Base-by-base conservation (phyloP, 1,140 invertebrate species). In the Heliconius himera region DNA sequence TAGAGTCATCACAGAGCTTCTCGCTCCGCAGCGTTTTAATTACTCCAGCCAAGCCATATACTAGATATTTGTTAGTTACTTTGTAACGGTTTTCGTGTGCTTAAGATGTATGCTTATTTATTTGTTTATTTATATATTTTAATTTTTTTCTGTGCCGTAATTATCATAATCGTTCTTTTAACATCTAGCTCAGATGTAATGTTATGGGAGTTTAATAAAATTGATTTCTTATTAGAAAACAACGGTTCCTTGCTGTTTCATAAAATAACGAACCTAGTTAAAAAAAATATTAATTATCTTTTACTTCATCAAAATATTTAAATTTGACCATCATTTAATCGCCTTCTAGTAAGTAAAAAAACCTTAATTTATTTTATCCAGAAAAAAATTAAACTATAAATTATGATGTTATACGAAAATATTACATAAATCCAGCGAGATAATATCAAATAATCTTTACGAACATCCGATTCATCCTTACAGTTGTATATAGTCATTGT, bases 401-500 rank as follows among this genome's bases (percentile, higher is more conserved):
- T 66, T 6, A 66, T 66, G 13, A 66, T 66, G 60, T 66, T 13
- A 29, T 66, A 29, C 26, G 13, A 66, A 74, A 76, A 70, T 70
- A 66, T 76, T 76, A 70, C 60, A 46, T 29, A 76, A 76, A n/a
- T 18, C 29, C 26, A 26, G 38, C 78, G 54, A 79, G 74, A 60
- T 22, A 74, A 79, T 46, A 70, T 79, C 66, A 26, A 33, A 74
- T 70, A 20, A 75, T 66, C 41, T 74, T 66, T 22, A 22, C 16
- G 56, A 74, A 51, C 41, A 51, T 66, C 26, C 54, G 73, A 66
- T 46, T 74, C 81, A 83, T 84, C 83, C 83, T 82, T 83, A 83
- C 79, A 81, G 80, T 81, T 85, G 79, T 86, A 79, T 87, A 82
- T 80, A 76, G 74, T 90, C 85, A 89, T 90, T 92, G 88, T 92